Conservation (phyloP, 2,888 invertebrate species). For the Acronicta aceris region DNA sequence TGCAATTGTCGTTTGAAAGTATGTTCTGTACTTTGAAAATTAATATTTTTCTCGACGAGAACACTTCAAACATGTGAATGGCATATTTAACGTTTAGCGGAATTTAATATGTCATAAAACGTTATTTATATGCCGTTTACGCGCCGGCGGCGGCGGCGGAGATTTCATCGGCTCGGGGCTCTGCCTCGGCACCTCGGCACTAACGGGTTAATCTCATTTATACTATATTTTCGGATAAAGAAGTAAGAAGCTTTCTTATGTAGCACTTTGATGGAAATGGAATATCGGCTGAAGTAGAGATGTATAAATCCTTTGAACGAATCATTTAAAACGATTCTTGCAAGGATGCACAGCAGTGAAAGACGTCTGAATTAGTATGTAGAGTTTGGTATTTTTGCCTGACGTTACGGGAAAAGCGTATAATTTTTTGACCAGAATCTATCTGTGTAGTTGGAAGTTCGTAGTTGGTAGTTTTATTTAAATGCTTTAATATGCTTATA, state of each 20-base stretch:
- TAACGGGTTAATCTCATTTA: constrained; percentile 68
- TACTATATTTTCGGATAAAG: constrained; percentile 56
- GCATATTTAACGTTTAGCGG: constrained; percentile 83
- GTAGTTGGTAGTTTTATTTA: too few relatives aligned
- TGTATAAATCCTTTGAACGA: neutral
- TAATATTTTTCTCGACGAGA: constrained; percentile 71
- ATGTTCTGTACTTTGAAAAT: constrained; percentile 57
- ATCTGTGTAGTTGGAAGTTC: too few relatives aligned
- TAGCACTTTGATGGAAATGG: constrained; percentile 41
- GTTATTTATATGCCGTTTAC: constrained; percentile 82
- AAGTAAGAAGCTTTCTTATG: constrained; percentile 54
- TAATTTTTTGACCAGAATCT: too few relatives aligned
- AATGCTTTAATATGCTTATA: too few relatives aligned
- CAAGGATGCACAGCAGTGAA: too few relatives aligned
- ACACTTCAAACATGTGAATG: constrained; percentile 78
- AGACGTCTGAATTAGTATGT: too few relatives aligned
- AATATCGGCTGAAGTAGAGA: constrained; percentile 28
- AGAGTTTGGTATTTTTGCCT: too few relatives aligned
- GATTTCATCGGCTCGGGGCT: constrained; percentile 71
- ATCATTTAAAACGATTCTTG: too few relatives aligned
- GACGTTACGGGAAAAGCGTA: too few relatives aligned
- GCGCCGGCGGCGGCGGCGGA: constrained; percentile 67
- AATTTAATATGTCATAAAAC: constrained; percentile 86
- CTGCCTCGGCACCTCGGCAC: constrained; percentile 55
- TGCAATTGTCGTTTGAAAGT: constrained; percentile 47